Base-by-base conservation (phyloP, 2,888 invertebrate species). In the Cyclophora punctaria region DNA sequence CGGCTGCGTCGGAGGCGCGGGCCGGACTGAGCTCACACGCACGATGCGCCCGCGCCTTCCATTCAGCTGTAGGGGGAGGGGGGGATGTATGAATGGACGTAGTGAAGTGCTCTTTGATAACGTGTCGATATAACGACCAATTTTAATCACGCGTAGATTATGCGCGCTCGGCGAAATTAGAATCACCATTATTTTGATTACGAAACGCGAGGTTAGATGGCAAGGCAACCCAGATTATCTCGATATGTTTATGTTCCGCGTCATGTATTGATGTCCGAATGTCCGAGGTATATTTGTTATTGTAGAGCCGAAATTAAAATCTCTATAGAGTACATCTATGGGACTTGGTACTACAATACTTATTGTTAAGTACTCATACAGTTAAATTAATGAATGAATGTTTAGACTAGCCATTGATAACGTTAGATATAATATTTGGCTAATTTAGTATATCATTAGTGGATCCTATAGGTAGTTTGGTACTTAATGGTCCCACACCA, bases 11-110 rank as follows among this genome's bases (percentile, higher is more conserved):
- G 48, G 73, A 79, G 77, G 78, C 68, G 69, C 60, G 71, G 57
- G 59, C 73, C 70, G 73, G 70, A 85, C 85, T 85, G 82, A 46
- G 56, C 52, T 52, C 48, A 57, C 59, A 60, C 59, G 58, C 66
- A 66, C 67, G 74, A 66, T 78, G 83, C 83, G 82, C 83, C 67
- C 67, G 80, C 80, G 80, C 33, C 34, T 34, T 59, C 78, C 86
- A 84, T 84, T 86, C 83, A 84, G 75, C 77, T 71, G 71, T 37
- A 58, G 53, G 60, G 60, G 51, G 57, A 52, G 57, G 51, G 67
- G 71, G 78, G 80, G 56, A 83, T 85, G 85, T 34, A 89, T 89
- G 88, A 89, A 89, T 89, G 89, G 83, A 86, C 86, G 85, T 88
- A 87, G 86, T 85, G 84, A 69, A 72, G 71, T 65, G 70, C 75